Evolutionary conservation across 2,888 invertebrate genomes (phyloP), one percentile per base, ranked within the genome.

Genomic region (Caenorhabditis auriculariae): DNA sequence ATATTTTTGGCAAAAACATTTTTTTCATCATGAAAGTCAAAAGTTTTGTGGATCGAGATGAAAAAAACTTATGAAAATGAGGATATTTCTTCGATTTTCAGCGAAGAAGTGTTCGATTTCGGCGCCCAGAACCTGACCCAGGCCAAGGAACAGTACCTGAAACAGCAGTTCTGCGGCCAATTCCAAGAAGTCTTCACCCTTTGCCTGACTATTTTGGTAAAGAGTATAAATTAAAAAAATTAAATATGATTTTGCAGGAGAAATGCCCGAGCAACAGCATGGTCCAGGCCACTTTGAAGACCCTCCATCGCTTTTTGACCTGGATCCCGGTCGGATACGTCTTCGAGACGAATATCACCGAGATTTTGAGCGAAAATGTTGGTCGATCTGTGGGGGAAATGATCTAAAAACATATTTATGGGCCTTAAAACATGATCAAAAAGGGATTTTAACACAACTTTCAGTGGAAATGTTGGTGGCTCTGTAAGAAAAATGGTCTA

Each of bases 291-390:
- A 99, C 96, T 0, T 86, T 98, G 69, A 93, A 96, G 82, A 99
- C 98, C 3, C 86, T 98, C 54, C 86, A 98, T 72, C 88, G 93
- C 82, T 98, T 99, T 86, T 87, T 99, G 39, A 96, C 95, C 83
- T 98, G 98, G 98, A 96, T 99, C 81, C 98, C 98, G n/a, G 87
- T 98, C 64, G 98, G 98, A 12, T 98, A 98, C 83, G 96, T 99
- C 82, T 99, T 98, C 86, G 96, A 99, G 86, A 98, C 98, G 73
- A 91, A 93, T 83, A 86, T 98, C 54, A 93, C 96, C 77, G 89
- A 89, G 77, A 93, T 93, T 52, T 87, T 98, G 53, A 81, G 90
- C 89, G 83, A 96, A 94, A 85, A 85, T 83, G 77, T 64, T 21
- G 41, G 39, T 39, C 44, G 39, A 29, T 26, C 17, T 35, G 1